phyloP scores from a whole-genome alignment of 1,140 invertebrate species.

The Drosophila obscura region DNA sequence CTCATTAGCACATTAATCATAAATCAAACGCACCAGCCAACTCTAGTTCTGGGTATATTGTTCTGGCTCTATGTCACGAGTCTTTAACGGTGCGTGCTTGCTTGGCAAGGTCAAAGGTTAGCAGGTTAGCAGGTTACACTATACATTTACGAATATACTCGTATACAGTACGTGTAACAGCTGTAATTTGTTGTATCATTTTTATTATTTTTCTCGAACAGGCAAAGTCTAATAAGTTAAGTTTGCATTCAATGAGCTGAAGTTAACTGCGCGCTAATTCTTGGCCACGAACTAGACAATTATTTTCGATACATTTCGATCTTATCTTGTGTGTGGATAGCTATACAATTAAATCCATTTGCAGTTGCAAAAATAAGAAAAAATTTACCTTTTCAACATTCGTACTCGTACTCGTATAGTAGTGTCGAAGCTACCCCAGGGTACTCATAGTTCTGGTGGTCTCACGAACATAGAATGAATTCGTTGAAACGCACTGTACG shows the following conservation, averaged over 20 bases:
- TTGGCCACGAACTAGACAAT: too few relatives aligned
- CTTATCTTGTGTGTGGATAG: not conserved
- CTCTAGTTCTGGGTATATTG: not conserved
- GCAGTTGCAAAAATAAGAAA: too few relatives aligned
- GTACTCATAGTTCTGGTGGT: too few relatives aligned
- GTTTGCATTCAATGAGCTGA: too few relatives aligned
- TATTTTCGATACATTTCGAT: not conserved
- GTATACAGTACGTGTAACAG: not conserved
- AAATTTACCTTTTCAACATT: too few relatives aligned
- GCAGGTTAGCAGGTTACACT: too few relatives aligned
- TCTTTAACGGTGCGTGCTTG: conserved; percentile 22
- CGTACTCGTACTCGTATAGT: too few relatives aligned
- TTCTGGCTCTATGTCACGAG: conserved; percentile 5
- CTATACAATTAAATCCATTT: not conserved
- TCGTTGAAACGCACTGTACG: not conserved
- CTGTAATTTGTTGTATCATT: conserved; percentile 16
- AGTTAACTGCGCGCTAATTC: too few relatives aligned
- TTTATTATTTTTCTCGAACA: conserved; percentile 6
- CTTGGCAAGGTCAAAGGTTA: conserved; percentile 18
- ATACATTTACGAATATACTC: too few relatives aligned
- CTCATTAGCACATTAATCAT: conserved; percentile 22
- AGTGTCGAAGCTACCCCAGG: too few relatives aligned
- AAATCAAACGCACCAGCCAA: conserved; percentile 18
- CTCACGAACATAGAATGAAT: too few relatives aligned
- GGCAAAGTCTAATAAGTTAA: not conserved